Evolutionary conservation across 2,113 vertebrate species (phyloP).

Genomic region (Pseudorectes ferrugineus): DNA sequence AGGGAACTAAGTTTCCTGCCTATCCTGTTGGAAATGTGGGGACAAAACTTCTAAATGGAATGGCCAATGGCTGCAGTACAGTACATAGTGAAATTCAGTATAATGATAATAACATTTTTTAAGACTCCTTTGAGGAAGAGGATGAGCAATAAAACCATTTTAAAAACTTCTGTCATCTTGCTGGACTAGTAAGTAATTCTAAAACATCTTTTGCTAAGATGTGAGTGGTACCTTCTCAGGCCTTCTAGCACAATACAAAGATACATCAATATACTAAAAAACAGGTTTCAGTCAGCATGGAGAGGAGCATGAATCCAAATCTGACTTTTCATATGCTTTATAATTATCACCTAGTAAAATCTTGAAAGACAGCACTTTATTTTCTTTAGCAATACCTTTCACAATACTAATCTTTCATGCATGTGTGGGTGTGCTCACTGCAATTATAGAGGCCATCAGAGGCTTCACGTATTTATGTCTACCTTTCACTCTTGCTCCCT

Average conservation of each 20-base stretch:
- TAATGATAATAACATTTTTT: background rate
- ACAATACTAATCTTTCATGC: background rate
- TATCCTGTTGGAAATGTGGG: background rate
- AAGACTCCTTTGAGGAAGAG: background rate
- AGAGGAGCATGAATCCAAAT: background rate
- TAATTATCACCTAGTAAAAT: background rate
- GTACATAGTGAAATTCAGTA: background rate
- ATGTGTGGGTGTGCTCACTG: background rate
- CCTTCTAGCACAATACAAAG: background rate
- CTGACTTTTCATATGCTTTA: background rate
- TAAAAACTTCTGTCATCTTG: background rate
- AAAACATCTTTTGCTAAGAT: background rate
- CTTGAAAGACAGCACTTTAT: background rate
- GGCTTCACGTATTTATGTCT: background rate
- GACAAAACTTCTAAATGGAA: background rate
- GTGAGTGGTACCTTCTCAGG: background rate
- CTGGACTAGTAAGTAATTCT: background rate
- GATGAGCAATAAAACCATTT: background rate
- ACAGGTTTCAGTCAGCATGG: background rate
- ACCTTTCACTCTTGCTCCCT: background rate
- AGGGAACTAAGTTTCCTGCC: background rate
- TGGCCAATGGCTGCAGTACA: background rate
- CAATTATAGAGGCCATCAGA: background rate
- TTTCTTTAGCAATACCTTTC: background rate
- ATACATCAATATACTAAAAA: background rate